Conservation (phyloP, 2,888 invertebrate genomes). For the Ceramica pisi region DNA sequence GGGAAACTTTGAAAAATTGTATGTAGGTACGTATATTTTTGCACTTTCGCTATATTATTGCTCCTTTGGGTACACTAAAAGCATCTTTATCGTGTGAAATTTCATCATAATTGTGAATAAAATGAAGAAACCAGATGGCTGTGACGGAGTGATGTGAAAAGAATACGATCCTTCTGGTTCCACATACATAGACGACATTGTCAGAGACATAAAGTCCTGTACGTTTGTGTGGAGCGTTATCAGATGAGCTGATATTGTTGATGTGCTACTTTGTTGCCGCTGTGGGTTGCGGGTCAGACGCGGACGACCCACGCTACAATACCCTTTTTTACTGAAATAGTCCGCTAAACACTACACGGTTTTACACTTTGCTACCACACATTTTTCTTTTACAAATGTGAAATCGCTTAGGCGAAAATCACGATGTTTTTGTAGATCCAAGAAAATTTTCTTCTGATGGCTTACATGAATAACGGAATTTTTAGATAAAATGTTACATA, state of each 20-base stretch:
- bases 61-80: constrained; percentile 29
- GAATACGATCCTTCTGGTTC: neutral
- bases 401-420: constrained; percentile 12
- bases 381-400: constrained; percentile 24
- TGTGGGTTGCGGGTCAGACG: constrained; percentile 15
- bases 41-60: constrained; percentile 19
- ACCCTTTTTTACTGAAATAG: constrained; percentile 44
- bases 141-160: constrained; percentile 1
- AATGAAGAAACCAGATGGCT: constrained; percentile 11
- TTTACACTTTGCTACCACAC: constrained; percentile 51
- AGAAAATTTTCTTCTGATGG: neutral
- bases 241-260: constrained; percentile 49
- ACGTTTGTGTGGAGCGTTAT: constrained; percentile 32
- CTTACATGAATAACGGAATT: neutral
- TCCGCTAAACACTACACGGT: constrained; percentile 31
- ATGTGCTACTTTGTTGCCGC: constrained; percentile 38
- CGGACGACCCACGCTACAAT: constrained; percentile 23
- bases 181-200: neutral
- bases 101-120: constrained; percentile 29
- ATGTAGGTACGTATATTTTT: too few relatives aligned
- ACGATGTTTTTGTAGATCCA: constrained; percentile 1
- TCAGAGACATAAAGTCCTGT: constrained; percentile 26
- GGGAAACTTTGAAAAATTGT: constrained; percentile 3
- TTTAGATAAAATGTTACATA: neutral
- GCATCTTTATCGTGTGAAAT: constrained; percentile 25